Evolutionary conservation across 2,888 invertebrate species (phyloP).

Genomic region (Diaphora mendica): DNA sequence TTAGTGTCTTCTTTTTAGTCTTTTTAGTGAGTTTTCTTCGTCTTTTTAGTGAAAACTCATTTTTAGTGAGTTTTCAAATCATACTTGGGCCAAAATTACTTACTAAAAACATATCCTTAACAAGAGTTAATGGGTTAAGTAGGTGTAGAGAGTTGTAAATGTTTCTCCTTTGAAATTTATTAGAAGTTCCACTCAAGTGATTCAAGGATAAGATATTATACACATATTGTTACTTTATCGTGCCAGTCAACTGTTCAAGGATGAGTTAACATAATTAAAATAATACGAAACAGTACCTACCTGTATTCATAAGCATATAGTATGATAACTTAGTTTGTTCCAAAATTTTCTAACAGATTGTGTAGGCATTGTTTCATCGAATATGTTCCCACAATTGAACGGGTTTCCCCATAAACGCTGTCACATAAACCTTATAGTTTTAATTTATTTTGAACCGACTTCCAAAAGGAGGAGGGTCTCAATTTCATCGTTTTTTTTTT

Average conservation of each 20-base stretch:
- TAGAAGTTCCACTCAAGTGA: slow-evolving; percentile 60
- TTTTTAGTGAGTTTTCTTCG: too few species aligned
- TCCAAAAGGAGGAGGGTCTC: too few species aligned
- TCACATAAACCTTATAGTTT: not conserved
- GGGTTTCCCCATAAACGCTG: not conserved
- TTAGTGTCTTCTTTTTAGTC: too few species aligned
- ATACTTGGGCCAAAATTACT: slow-evolving; percentile 21
- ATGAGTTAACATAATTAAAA: slow-evolving; percentile 18
- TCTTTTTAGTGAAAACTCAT: too few species aligned
- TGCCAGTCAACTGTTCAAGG: slow-evolving; percentile 19
- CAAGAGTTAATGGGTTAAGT: slow-evolving; percentile 69
- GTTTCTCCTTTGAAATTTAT: slow-evolving; percentile 70
- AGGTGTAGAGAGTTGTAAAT: slow-evolving; percentile 66
- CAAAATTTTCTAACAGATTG: not conserved
- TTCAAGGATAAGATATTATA: slow-evolving; percentile 45
- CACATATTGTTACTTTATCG: slow-evolving; percentile 33
- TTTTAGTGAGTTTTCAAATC: too few species aligned
- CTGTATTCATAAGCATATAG: not conserved
- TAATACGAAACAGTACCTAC: slow-evolving; percentile 11
- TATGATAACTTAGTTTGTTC: not conserved
- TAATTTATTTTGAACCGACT: not conserved
- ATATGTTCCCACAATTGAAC: not conserved
- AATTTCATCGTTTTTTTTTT: too few species aligned
- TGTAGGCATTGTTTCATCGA: not conserved
- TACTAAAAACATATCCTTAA: slow-evolving; percentile 66